Evolutionary conservation across 30 jellyfish, hydroid and myxozoan species (phyloP), one percentile per base, ranked within the genome.

Genomic region (Catostylus mosaicus): DNA sequence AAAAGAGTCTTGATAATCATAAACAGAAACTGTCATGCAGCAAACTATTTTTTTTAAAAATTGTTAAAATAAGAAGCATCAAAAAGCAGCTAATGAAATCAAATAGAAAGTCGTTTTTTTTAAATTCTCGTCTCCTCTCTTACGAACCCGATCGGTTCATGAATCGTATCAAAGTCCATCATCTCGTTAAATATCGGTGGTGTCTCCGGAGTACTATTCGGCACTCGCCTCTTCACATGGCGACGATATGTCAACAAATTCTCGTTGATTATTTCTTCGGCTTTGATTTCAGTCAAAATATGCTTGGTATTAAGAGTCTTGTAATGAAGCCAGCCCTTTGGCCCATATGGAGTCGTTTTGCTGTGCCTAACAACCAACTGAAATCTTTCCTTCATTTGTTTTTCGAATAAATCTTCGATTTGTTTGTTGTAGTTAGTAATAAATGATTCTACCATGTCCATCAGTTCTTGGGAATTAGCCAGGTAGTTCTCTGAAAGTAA

Each of bases 301-400:
- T 72, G 83, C 30, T 22, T 48, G 18, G 70, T 9, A 50, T 46
- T 45, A 14, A 72, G 46, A 7, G 83, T 46, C 32, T 45, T 72
- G 66, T 72, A 72, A 35, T 51, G 52, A 26, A 72, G 9, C 83
- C 83, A 72, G 6, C 70, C 83, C 26, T 72, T 52, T 2, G 83
- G 83, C 7, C 83, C 83, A 46, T 72, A 72, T 19, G 83, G 83
- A 10, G 67, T 72, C 26, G 83, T 23, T 46, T 72, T 72, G 69
- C 67, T 72, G 43, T 52, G 71, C 18, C 47, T 40, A 51, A 72
- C 22, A 23, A 72, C 70, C 30, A 72, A 32, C 34, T 35, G 67
- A 24, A 72, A 72, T 31, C 83, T 3, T 26, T 47, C 83, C 16
- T 9, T 20, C 83, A 72, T 72, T 40, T 72, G 83, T 30, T 26